A percentile compares a stretch with the other conserved stretches of the same genome.
These are phyloP conservation scores for Tyrannus savana DNA, from an alignment of 2,113 vertebrate species.

Conservation along the genomic window DNA sequence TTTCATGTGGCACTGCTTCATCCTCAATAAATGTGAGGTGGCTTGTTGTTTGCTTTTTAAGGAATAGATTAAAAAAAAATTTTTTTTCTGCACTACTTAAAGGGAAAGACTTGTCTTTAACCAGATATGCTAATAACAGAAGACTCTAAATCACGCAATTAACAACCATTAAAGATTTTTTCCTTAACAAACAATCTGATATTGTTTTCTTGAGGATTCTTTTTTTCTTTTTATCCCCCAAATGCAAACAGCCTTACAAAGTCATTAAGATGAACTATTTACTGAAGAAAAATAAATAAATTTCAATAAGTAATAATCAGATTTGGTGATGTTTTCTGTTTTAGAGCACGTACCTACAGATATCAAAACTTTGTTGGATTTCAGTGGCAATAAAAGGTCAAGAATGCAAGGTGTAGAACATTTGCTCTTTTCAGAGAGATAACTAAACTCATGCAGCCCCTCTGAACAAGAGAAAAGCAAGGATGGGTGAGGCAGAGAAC, in stretches of 20 bases:
- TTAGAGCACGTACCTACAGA: not conserved
- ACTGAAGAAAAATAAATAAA: not conserved
- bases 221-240: not conserved
- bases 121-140: not conserved
- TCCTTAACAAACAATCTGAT: not conserved
- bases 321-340: not conserved
- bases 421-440: not conserved
- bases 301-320: not conserved
- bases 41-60: not conserved
- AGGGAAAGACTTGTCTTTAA: not conserved
- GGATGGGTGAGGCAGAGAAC: not conserved
- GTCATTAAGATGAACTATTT: constrained; percentile 11
- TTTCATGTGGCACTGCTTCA: not conserved
- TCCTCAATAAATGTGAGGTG: not conserved
- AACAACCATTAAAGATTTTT: constrained; percentile 16
- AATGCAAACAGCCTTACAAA: not conserved
- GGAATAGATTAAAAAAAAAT: not conserved
- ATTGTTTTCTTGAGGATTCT: not conserved
- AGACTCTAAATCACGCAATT: constrained; percentile 7
- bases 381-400: not conserved
- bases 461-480: not conserved
- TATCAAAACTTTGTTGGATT: not conserved
- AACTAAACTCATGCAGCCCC: not conserved
- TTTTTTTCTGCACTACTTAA: not conserved
- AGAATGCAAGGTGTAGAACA: not conserved